phyloP scores from a whole-genome alignment of 2,888 invertebrate genomes.

The Lithodes maja region DNA sequence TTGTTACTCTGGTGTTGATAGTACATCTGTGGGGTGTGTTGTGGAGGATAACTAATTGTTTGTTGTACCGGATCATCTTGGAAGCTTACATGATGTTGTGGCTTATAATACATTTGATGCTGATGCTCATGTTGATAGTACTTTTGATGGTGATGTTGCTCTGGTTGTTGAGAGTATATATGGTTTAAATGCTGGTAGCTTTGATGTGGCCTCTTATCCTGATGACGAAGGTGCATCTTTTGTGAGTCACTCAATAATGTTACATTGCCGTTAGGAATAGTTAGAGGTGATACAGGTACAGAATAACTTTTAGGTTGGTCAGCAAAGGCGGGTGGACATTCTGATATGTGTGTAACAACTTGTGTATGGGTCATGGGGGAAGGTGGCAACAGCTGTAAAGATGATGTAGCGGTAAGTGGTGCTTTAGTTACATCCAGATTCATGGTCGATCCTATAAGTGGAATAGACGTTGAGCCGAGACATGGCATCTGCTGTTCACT shows the following conservation, averaged over 20 bases:
- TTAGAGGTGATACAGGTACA: conserved; percentile 35
- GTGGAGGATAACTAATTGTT: neutral
- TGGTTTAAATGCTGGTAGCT: neutral
- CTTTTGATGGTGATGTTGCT: neutral
- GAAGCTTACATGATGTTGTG: neutral
- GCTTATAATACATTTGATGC: neutral
- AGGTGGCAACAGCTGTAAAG: conserved; percentile 49
- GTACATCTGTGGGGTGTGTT: neutral
- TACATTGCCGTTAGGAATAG: conserved; percentile 59
- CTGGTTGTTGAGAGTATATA: conserved; percentile 15
- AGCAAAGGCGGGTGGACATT: conserved; percentile 70
- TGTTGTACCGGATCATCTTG: conserved; percentile 19
- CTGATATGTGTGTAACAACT: conserved; percentile 67
- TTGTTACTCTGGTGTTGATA: neutral
- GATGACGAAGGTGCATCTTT: neutral
- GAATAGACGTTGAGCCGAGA: conserved; percentile 37
- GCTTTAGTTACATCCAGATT: conserved; percentile 65
- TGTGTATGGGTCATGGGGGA: conserved; percentile 61
- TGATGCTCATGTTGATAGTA: neutral
- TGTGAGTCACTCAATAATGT: conserved; percentile 40
- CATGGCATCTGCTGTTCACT: conserved; percentile 66
- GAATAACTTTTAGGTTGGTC: conserved; percentile 47
- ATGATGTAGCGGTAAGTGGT: conserved; percentile 40
- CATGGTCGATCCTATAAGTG: conserved; percentile 3
- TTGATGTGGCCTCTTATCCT: neutral